These are phyloP conservation scores for Drosophila sordidula DNA, from an alignment of 2,888 invertebrate species.

Conservation along the genomic window DNA sequence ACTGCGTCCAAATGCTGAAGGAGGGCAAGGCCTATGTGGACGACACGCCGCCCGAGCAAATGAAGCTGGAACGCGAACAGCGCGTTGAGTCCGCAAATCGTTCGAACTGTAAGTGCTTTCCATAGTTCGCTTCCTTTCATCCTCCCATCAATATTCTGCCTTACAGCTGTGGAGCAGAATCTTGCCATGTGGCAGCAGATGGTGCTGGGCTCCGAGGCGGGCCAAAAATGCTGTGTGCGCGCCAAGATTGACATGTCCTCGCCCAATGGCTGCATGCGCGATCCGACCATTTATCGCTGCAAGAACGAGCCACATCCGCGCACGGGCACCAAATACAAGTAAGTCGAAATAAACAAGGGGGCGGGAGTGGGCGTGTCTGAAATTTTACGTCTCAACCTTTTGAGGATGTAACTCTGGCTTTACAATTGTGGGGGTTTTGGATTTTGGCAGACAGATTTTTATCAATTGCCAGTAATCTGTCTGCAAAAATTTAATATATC, in stretches of 20 bases:
- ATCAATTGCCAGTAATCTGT: no score
- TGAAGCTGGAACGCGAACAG: conserved; percentile 98
- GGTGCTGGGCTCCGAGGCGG: conserved; percentile 92
- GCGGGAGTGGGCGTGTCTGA: no score
- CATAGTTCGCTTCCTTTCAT: fast-evolving
- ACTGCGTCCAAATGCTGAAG: conserved; percentile 94
- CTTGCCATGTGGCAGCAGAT: conserved; percentile 97
- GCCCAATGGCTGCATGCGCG: conserved; percentile 97
- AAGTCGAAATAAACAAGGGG: conserved; percentile 64
- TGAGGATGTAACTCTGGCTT: no score
- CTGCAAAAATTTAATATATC: no score
- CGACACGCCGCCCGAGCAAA: conserved; percentile 96
- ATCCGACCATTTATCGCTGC: conserved; percentile 99
- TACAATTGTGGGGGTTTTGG: no score
- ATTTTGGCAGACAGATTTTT: no score
- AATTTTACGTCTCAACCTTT: no score
- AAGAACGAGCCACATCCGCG: conserved; percentile 97
- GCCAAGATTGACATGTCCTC: conserved; percentile 99
- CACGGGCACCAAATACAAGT: conserved; percentile 98
- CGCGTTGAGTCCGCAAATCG: conserved; percentile 93
- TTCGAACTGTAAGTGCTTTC: conserved; percentile 89
- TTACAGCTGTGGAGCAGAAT: conserved; percentile 92
- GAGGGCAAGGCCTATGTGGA: conserved; percentile 98
- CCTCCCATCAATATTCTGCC: background rate
- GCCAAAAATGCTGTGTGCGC: conserved; percentile 96